Base-by-base conservation (phyloP, 2,113 vertebrate genomes). In the Cyphotilapia sp. region DNA sequence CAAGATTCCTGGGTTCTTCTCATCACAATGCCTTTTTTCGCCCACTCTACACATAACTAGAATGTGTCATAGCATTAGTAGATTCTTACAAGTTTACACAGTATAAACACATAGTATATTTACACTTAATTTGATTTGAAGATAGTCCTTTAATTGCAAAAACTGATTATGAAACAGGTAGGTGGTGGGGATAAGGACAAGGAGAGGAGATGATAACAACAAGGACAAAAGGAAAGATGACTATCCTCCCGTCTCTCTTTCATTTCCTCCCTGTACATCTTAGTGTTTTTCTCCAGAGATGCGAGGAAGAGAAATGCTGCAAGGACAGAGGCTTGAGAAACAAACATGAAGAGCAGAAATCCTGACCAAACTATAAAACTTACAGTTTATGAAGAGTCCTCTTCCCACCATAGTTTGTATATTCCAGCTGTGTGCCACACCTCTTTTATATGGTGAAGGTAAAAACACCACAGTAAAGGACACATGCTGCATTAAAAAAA, bases 1-100 rank as follows among this genome's bases (percentile, higher is more conserved):
- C 51, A 88, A 80, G 88, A 89, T 82, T 69, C 80, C 40, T 63
- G 80, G 27, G n/a, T 69, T 80, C 86, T 56, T 74, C 66, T 83
- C 71, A 85, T 12, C 71, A 69, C 49, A 78, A 24, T n/a, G 51
- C 84, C 45, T 53, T 33, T 71, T 84, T 54, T 83, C 24, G 3
- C 83, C 69, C 27, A 66, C 38, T 57, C 40, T 47, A 24, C 85
- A 47, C 6, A 85, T 61, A 81, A 3, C 57, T 9, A 49, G 47
- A 35, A 9, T 12, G 57, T 12, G 3, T 83, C 0, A 9, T 9
- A 71, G 38, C 13, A 71, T 42, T 71, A 9, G 0, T 17, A 74
- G 66, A 74, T 45, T 74, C 40, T 7, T 29, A 27, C 3, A 8
- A 5, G 1, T 49, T 49, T 78, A 49, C 6, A 49, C 16, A 12